Percentiles rank a stretch among this genome's conserved stretches.
Evolutionary conservation across 2,797 vertebrate genomes (phyloP).

Genomic region (Scyliorhinus canicula): DNA sequence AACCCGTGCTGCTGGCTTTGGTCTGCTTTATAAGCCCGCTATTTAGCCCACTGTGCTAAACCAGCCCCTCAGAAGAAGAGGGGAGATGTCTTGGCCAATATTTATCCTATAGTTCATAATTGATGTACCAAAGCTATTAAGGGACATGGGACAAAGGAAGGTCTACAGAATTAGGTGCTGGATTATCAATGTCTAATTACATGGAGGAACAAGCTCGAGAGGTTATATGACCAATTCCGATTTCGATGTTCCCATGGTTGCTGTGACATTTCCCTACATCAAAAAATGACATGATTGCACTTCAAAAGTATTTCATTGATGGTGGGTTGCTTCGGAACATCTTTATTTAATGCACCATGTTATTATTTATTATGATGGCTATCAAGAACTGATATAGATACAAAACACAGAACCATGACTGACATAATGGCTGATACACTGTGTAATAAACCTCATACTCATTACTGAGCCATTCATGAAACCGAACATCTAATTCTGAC

Average conservation of each 20-base stretch:
- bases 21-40: too few relatives aligned
- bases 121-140: not conserved
- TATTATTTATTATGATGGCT: too few relatives aligned
- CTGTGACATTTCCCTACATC: not conserved
- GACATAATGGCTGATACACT: too few relatives aligned
- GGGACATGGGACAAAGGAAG: not conserved
- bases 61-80: too few relatives aligned
- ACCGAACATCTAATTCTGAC: too few relatives aligned
- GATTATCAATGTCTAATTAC: not conserved
- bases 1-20: too few relatives aligned
- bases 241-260: not conserved
- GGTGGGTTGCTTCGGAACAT: not conserved
- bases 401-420: too few relatives aligned
- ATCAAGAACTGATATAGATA: too few relatives aligned
- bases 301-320: not conserved
- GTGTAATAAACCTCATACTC: too few relatives aligned
- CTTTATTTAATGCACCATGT: not conserved
- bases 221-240: not conserved
- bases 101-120: not conserved
- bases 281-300: not conserved
- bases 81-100: not conserved
- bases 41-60: too few relatives aligned
- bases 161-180: not conserved
- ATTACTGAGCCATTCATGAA: too few relatives aligned
- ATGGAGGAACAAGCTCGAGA: not conserved